Evolutionary conservation across 1,140 invertebrate species (phyloP).

Genomic region (Camponotus floridanus): DNA sequence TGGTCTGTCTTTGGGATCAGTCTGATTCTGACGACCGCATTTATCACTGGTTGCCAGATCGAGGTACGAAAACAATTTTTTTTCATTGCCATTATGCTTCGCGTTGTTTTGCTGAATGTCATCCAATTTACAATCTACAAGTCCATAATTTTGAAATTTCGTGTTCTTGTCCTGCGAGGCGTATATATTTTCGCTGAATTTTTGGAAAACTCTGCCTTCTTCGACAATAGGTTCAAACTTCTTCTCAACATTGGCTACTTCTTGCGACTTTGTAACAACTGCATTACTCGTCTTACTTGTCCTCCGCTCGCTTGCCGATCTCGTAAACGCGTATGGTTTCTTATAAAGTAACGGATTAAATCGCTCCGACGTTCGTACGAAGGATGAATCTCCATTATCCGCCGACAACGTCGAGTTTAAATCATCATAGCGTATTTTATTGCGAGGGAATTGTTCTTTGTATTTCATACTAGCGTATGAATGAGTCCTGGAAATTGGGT

Average conservation of each 20-base stretch:
- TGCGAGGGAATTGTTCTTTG: constrained; percentile 57
- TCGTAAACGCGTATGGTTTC: constrained; percentile 80
- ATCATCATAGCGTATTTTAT: constrained; percentile 79
- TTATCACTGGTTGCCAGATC: constrained; percentile 73
- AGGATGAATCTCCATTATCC: constrained; percentile 81
- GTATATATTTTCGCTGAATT: constrained; percentile 81
- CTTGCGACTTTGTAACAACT: neutral
- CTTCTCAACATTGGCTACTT: constrained; percentile 11
- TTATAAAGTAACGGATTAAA: constrained; percentile 81
- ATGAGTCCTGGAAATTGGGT: neutral
- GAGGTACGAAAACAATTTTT: constrained; percentile 71
- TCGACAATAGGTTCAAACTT: constrained; percentile 60
- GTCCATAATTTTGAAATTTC: constrained; percentile 82
- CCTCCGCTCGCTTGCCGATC: constrained; percentile 77
- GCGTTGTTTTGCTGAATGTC: neutral
- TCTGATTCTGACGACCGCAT: constrained; percentile 30
- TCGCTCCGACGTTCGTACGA: constrained; percentile 79
- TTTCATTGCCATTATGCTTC: constrained; percentile 64
- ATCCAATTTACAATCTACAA: constrained; percentile 74
- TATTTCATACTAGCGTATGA: constrained; percentile 69
- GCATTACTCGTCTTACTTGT: neutral
- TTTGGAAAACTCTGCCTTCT: constrained; percentile 77
- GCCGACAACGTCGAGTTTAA: constrained; percentile 83
- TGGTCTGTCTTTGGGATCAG: constrained; percentile 75
- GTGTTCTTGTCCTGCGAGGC: constrained; percentile 78